A percentile compares a stretch with the other conserved stretches of the same genome.
These are phyloP conservation scores for Notoglanidium macrostoma DNA, from an alignment of 2,797 vertebrate species.

Conservation along the genomic window DNA sequence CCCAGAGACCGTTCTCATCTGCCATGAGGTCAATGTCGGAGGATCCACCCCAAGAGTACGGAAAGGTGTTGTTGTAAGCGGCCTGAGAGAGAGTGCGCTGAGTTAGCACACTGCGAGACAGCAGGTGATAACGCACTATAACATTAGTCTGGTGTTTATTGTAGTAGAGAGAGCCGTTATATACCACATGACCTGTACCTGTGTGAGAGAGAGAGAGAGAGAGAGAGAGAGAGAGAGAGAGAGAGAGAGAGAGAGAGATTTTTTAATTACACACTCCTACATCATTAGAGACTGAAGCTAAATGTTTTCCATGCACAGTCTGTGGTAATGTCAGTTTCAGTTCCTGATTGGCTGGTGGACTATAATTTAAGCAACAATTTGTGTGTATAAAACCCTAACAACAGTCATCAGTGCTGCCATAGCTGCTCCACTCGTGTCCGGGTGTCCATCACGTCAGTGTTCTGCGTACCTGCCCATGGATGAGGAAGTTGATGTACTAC, in stretches of 20 bases:
- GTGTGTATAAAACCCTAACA: not conserved
- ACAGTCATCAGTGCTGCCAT: not conserved
- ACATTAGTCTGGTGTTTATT: conserved; percentile 88
- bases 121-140: conserved; percentile 90
- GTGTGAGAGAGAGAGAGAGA: not conserved
- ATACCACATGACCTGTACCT: conserved; percentile 86
- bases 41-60: conserved; percentile 96
- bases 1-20: conserved; percentile 94
- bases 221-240: not conserved
- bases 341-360: not conserved
- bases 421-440: not conserved
- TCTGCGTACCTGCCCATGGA: conserved; percentile 85
- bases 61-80: conserved; percentile 96
- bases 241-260: no score
- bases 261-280: no score
- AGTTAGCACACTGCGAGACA: conserved; percentile 83
- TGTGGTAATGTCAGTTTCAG: no score
- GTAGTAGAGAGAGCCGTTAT: conserved; percentile 86
- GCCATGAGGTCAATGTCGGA: conserved; percentile 99
- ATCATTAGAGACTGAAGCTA: no score
- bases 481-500: conserved; percentile 90
- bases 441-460: not conserved
- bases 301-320: not conserved
- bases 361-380: not conserved
- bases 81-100: conserved; percentile 91